phyloP scores from a whole-genome alignment of 2,113 vertebrate species.

The Rhombomys opimus region DNA sequence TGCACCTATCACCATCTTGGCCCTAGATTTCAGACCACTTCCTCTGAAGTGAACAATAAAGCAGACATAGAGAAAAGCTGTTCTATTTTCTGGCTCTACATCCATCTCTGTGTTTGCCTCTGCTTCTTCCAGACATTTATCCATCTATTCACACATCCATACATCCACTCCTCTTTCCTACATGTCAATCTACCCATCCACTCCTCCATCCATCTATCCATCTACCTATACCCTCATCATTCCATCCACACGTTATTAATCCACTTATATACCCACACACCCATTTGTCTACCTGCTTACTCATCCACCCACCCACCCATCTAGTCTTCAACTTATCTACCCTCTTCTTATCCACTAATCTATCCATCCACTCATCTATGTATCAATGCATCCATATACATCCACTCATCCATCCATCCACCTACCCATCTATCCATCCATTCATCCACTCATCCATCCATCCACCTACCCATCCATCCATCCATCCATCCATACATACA shows the following conservation, averaged over 20 bases:
- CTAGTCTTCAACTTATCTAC: too few relatives aligned
- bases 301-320: neutral
- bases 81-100: too few relatives aligned
- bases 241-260: neutral
- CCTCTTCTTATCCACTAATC: neutral
- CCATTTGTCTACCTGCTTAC: neutral
- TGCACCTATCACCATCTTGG: too few relatives aligned
- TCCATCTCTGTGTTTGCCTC: neutral
- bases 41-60: neutral
- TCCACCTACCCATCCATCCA: neutral
- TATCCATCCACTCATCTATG: too few relatives aligned
- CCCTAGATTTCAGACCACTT: neutral
- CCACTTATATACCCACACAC: neutral
- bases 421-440: neutral
- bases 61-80: too few relatives aligned
- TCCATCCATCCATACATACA: accelerated
- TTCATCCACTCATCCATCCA: neutral
- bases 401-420: neutral
- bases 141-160: neutral
- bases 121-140: neutral
- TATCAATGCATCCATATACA: neutral
- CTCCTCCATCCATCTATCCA: neutral
- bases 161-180: neutral
- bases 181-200: neutral
- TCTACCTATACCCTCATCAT: neutral